Percentiles rank a stretch among this genome's conserved stretches.
Evolutionary conservation across 2,113 vertebrate genomes (phyloP).

Genomic region (Sinocyclocheilus anophthalmus): DNA sequence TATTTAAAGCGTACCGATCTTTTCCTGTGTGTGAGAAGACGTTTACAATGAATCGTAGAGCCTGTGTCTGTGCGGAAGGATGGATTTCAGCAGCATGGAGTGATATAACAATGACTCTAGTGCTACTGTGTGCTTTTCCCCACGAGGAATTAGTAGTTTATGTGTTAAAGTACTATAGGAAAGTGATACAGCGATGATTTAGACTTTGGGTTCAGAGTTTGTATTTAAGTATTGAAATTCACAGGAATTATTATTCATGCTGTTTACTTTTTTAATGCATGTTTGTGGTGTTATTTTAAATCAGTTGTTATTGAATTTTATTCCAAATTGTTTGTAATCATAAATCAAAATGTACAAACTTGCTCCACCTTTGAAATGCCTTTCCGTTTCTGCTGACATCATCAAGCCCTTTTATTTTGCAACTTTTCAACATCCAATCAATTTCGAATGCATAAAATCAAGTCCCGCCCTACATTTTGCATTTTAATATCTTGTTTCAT

Average conservation of each 20-base stretch:
- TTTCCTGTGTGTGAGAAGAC: slow-evolving; percentile 2
- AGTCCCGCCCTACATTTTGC: not conserved
- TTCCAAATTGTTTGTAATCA: not conserved
- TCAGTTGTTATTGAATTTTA: too few species aligned
- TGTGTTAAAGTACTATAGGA: not conserved
- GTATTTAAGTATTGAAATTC: not conserved
- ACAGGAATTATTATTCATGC: too few species aligned
- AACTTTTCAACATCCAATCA: not conserved
- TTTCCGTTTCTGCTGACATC: not conserved
- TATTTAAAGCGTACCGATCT: slow-evolving; percentile 24
- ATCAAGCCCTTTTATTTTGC: not conserved
- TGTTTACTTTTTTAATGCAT: not conserved
- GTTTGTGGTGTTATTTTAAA: not conserved
- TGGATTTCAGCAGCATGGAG: not conserved
- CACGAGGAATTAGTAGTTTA: not conserved
- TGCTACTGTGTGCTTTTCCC: not conserved
- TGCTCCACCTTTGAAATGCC: too few species aligned
- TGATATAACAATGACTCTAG: not conserved
- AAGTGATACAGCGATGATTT: not conserved
- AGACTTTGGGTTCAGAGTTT: not conserved
- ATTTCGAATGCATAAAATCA: not conserved
- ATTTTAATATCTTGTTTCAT: not conserved
- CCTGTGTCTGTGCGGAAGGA: not conserved
- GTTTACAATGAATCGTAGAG: not conserved
- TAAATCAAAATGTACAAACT: not conserved